phyloP scores from a whole-genome alignment of 2,113 vertebrate species.

The Centropus unirufus region DNA sequence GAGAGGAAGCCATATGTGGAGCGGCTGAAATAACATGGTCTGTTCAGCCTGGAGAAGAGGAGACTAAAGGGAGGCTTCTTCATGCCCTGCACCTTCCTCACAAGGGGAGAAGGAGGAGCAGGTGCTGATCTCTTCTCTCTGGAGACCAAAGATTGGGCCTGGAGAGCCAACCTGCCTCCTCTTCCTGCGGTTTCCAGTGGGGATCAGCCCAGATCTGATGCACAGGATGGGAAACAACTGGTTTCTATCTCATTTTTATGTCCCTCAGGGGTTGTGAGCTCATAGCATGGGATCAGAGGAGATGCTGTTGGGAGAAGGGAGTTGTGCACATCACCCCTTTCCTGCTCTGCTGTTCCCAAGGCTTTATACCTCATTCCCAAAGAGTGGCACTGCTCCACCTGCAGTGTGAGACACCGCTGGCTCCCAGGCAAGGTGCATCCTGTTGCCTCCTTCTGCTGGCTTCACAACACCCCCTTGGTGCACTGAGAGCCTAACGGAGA shows the following conservation, averaged over 20 bases:
- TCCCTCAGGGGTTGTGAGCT: background rate
- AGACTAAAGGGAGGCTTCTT: too few species aligned
- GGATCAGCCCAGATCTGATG: background rate
- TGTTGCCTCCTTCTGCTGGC: background rate
- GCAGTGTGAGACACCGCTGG: background rate
- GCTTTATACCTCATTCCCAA: background rate
- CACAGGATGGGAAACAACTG: background rate
- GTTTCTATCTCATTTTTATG: background rate
- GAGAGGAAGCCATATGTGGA: too few species aligned
- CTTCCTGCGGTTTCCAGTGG: background rate
- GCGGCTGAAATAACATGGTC: too few species aligned
- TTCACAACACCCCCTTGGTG: background rate
- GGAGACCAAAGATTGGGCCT: background rate
- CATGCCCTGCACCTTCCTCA: too few species aligned
- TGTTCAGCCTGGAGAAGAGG: too few species aligned
- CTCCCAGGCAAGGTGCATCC: background rate
- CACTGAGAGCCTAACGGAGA: background rate
- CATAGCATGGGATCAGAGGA: background rate
- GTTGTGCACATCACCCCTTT: fast-evolving
- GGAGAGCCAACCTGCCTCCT: fast-evolving
- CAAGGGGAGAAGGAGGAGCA: too few species aligned
- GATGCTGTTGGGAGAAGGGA: background rate
- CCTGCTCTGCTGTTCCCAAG: background rate
- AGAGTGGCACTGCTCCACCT: fast-evolving
- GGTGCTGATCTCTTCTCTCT: too few species aligned